A percentile compares a stretch with the other conserved stretches of the same genome.
Evolutionary conservation across 2,888 invertebrate genomes (phyloP).

Genomic region (Sphaerophoria rueppellii): DNA sequence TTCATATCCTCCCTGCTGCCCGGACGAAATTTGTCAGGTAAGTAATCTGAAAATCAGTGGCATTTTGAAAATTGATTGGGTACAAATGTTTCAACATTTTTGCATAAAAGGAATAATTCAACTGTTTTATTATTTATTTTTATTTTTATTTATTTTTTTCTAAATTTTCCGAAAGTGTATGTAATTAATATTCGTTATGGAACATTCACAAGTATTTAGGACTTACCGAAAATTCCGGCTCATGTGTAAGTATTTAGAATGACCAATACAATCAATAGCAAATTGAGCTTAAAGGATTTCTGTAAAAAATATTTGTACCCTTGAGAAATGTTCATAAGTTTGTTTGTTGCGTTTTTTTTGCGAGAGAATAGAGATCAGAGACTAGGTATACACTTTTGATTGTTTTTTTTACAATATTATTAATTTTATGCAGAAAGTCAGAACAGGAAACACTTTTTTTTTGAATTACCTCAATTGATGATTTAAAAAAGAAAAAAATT

Average conservation of each 20-base stretch:
- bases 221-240: conserved; percentile 82
- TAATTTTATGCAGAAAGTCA: conserved; percentile 34
- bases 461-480: conserved; percentile 48
- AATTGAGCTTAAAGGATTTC: conserved; percentile 84
- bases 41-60: conserved; percentile 82
- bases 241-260: conserved; percentile 80
- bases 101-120: conserved; percentile 67
- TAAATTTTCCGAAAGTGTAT: conserved; percentile 65
- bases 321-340: conserved; percentile 81
- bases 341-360: conserved; percentile 67
- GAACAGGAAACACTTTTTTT: conserved; percentile 47
- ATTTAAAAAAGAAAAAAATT: conserved; percentile 36
- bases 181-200: conserved; percentile 75
- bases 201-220: conserved; percentile 78
- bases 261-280: conserved; percentile 82
- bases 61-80: conserved; percentile 78
- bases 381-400: conserved; percentile 55
- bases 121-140: conserved; percentile 20
- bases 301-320: conserved; percentile 90
- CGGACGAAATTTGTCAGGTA: conserved; percentile 81
- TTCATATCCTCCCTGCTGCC: conserved; percentile 77
- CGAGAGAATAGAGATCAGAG: conserved; percentile 63
- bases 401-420: conserved; percentile 17
- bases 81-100: conserved; percentile 71
- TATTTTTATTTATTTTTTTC: too few species aligned